Percentiles rank a stretch among this genome's conserved stretches.
These are phyloP conservation scores for Synchiropus splendidus DNA, from an alignment of 2,113 vertebrate genomes.

Conservation along the genomic window DNA sequence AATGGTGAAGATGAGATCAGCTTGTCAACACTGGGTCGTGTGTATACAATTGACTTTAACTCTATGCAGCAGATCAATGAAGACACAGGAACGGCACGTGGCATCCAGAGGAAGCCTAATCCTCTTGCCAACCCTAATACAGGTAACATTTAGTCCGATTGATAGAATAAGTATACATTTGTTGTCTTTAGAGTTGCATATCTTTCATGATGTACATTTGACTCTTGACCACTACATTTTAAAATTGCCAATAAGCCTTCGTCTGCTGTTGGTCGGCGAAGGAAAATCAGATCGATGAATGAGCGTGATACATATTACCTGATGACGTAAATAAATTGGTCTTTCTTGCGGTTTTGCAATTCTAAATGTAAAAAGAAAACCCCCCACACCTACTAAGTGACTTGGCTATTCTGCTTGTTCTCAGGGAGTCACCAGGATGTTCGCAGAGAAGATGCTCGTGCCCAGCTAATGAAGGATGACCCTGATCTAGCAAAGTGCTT, in stretches of 20 bases:
- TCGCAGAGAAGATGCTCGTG: slow-evolving; percentile 93
- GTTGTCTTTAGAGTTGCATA: no score
- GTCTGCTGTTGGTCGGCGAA: no score
- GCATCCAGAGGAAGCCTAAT: slow-evolving; percentile 98
- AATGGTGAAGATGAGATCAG: slow-evolving; percentile 99
- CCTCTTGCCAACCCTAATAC: slow-evolving; percentile 93
- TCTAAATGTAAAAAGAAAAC: no score
- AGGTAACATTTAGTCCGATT: slow-evolving; percentile 61
- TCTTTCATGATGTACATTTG: no score
- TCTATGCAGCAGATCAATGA: slow-evolving; percentile 99
- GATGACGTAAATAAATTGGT: no score
- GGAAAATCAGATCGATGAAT: no score
- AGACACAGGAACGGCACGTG: slow-evolving; percentile 97
- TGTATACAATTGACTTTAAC: slow-evolving; percentile 99
- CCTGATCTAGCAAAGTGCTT: slow-evolving; percentile 97
- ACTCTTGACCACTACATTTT: no score
- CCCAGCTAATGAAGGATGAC: slow-evolving; percentile 97
- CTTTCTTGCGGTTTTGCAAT: no score
- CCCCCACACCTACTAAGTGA: no score
- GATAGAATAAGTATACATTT: no score
- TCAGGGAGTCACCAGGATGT: slow-evolving; percentile 89
- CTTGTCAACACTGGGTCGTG: slow-evolving; percentile 94
- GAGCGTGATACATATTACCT: no score
- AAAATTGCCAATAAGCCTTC: no score
- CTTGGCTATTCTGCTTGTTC: background rate